Conservation (phyloP, 2,113 vertebrate genomes). For the Mesoclemmys tuberculata region DNA sequence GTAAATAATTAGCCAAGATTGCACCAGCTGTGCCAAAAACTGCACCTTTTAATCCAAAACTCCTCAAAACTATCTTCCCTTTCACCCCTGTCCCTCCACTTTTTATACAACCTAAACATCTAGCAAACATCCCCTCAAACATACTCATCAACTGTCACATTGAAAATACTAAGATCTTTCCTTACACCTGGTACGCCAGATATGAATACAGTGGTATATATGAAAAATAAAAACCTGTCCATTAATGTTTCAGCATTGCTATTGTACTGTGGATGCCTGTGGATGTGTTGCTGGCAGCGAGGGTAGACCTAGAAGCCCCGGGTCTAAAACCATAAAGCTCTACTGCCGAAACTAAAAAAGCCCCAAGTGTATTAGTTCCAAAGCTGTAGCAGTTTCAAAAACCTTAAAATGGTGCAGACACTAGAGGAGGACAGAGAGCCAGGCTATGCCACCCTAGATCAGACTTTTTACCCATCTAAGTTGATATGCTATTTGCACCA, state of each 20-base stretch:
- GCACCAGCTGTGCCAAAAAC: constrained; percentile 43
- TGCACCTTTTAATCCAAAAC: constrained; percentile 6
- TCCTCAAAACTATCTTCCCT: constrained; percentile 33
- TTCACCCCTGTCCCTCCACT: background rate
- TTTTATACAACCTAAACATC: fast-evolving
- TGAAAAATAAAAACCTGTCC: background rate
- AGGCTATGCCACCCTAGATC: background rate
- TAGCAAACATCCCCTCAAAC: background rate
- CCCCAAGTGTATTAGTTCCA: background rate
- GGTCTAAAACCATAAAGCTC: background rate
- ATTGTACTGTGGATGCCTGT: background rate
- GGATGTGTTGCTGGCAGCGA: background rate
- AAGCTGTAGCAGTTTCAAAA: background rate
- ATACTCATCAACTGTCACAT: fast-evolving
- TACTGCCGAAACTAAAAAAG: background rate
- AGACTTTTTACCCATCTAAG: background rate
- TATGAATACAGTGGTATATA: background rate
- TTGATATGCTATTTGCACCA: background rate
- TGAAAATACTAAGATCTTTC: background rate
- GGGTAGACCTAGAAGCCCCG: background rate
- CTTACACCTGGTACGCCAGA: background rate
- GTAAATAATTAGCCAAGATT: constrained; percentile 74
- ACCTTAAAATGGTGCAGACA: background rate
- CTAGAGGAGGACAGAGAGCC: background rate
- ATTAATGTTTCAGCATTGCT: background rate